Base-by-base conservation (phyloP, 1,140 invertebrate species). In the Drosophila lacteicornis region DNA sequence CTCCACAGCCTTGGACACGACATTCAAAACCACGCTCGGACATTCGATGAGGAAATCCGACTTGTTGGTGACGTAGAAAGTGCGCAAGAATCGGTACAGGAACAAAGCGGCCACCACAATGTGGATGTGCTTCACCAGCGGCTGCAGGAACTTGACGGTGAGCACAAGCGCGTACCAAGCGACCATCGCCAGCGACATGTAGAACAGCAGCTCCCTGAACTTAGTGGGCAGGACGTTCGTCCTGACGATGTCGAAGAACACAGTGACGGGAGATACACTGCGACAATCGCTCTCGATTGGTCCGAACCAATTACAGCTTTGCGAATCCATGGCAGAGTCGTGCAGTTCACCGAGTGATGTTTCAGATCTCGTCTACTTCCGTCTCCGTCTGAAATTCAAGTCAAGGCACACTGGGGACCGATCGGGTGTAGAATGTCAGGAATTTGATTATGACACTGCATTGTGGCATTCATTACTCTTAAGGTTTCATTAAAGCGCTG, bases 161-260 rank as follows among this genome's bases (percentile, higher is more conserved):
- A 50, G 78, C 12, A 68, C 0, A 3, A 80, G 1, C 5, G 67
- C 30, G 67, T 84, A 84, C 68, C 55, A 80, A 8, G 73, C 57
- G 7, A 68, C 11, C 3, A 75, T 9, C 7, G 84, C 15, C 1
- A 87, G 19, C 7, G 88, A 0, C 19, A 87, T 3, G 69, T 36
- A 87, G 6, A 55, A 58, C 19, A 88, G 63, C 30, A 87, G 33
- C 17, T 82, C 69, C 1, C 83, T 84, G 57, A 87, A 50, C 17
- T 80, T 85, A 12, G 67, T 33, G 9, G 84, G 77, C n/a, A 80
- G 58, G 15, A 49, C 27, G 65, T 87, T 87, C 30, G 78, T 87
- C 2, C 66, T 49, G 0, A 75, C 33, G 8, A 80, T 84, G 1
- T 88, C 73, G 38, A 53, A 62, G 1, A 87, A 25, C 6, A 61